Base-by-base conservation (phyloP, 2,113 vertebrate genomes). In the Rhagologus leucostigma region DNA sequence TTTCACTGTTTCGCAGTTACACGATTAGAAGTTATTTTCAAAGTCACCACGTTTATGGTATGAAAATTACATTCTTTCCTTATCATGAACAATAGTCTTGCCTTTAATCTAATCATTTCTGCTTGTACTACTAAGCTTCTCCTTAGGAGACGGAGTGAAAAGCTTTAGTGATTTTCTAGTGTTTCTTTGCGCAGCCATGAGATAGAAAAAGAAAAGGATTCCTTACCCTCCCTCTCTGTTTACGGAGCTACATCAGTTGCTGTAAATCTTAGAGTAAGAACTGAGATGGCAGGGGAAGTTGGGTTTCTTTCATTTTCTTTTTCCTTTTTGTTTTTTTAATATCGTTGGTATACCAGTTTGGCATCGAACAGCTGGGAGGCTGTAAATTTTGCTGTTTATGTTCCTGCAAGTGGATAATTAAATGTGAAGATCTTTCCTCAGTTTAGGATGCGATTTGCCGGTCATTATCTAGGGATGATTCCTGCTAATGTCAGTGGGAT, bases 261-360 rank as follows among this genome's bases (percentile, higher is more conserved):
- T 3, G 37, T 75, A 49, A 49, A 60, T 88, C 67, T 64, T 50
- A 50, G 46, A 62, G 26, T 41, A 79, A 93, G 44, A 71, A 39
- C 39, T 30, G 57, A 60, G 44, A 12, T 29, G n/a, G n/a, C 7
- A n/a, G 37, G 13, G 35, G 9, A 49, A n/a, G 39, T 46, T 77
- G 1, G 3, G 11, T 27, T 77, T 27, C 1, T 10, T 14, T 22
- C 4, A 0, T 13, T 24, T 59, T 35, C 0, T 18, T 13, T 46
- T 39, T 16, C 7, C 1, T 35, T 20, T 9, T 4, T 41, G 32
- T 23, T 10, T 3, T 4, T 9, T 41, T 30, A 32, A 32, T 9
- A 52, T 56, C 19, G 65, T 84, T 62, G 27, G 12, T 47, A 20
- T 41, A 21, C 12, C 2, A 14, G 3, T 50, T 60, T 32, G 55